Conservation (phyloP, 2,797 vertebrate genomes). For the Onychomys arenicola region DNA sequence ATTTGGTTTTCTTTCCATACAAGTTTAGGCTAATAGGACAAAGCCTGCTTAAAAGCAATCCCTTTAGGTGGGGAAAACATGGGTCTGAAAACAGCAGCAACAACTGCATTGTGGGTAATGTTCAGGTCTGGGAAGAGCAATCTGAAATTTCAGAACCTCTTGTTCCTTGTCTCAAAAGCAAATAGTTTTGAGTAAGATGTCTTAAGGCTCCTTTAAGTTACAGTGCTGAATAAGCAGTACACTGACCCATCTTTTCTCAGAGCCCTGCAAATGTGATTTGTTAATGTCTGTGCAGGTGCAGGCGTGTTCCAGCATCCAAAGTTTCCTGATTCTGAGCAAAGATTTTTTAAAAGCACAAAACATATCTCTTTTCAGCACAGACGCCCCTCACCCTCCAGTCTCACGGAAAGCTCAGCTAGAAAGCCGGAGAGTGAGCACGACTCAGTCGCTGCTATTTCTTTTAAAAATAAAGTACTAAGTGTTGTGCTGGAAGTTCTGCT, state of each 20-base stretch:
- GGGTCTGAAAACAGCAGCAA: neutral
- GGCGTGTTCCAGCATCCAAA: slow-evolving; percentile 15
- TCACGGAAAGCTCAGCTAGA: slow-evolving; percentile 36
- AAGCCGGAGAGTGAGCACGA: slow-evolving; percentile 60
- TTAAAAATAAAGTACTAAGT: slow-evolving; percentile 78
- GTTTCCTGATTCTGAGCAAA: slow-evolving; percentile 47
- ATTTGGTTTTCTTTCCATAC: neutral
- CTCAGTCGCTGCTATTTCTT: slow-evolving; percentile 72
- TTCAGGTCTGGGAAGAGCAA: neutral
- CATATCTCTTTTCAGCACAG: neutral
- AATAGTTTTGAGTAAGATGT: neutral
- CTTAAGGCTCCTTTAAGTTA: neutral
- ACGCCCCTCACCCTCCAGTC: neutral
- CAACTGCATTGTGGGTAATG: neutral
- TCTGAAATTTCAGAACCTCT: neutral
- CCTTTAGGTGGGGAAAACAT: neutral
- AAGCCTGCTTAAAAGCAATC: slow-evolving; percentile 39
- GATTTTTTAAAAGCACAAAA: slow-evolving; percentile 30
- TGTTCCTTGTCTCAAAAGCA: slow-evolving; percentile 38
- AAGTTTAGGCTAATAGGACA: slow-evolving; percentile 15
- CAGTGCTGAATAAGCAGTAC: neutral
- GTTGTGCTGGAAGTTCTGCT: slow-evolving; percentile 81
- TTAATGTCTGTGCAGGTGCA: neutral
- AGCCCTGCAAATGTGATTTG: slow-evolving; percentile 25
- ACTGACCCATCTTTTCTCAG: neutral